Percentiles rank a stretch among this genome's conserved stretches.
Conservation (phyloP, 2,888 invertebrate genomes). For the Marronus borbonicus region DNA sequence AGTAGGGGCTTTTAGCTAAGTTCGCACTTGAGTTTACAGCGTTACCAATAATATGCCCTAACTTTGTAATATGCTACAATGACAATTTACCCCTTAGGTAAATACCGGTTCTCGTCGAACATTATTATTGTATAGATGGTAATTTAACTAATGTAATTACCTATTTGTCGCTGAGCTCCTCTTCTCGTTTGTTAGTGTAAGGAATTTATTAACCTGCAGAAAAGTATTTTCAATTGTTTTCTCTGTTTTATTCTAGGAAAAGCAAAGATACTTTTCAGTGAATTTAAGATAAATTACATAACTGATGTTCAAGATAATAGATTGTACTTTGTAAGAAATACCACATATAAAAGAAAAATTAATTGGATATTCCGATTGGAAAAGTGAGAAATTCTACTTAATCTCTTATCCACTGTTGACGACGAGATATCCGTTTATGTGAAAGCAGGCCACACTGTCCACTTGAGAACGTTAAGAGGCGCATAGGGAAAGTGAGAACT, state of each 20-base stretch:
- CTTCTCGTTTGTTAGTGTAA: slow-evolving; percentile 1
- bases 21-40: slow-evolving; percentile 66
- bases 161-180: slow-evolving; percentile 13
- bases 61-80: slow-evolving; percentile 55
- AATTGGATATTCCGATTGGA: background rate
- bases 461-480: slow-evolving; percentile 52
- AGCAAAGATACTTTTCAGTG: too few species aligned
- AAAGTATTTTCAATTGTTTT: too few species aligned
- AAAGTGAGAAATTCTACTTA: slow-evolving; percentile 23
- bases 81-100: slow-evolving; percentile 57
- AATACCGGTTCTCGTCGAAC: slow-evolving; percentile 52
- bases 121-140: slow-evolving; percentile 49
- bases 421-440: slow-evolving; percentile 30
- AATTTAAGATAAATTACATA: too few species aligned
- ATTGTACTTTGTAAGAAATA: too few species aligned
- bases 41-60: slow-evolving; percentile 65
- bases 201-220: background rate
- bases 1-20: slow-evolving; percentile 66
- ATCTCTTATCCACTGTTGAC: slow-evolving; percentile 6
- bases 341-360: background rate
- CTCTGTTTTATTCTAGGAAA: too few species aligned
- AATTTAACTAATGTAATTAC: slow-evolving; percentile 48
- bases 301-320: too few species aligned
- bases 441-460: slow-evolving; percentile 52
- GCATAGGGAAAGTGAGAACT: slow-evolving; percentile 54